phyloP scores from a whole-genome alignment of 37 sponge, comb jelly and placozoan species.

The Agelas oroides region DNA sequence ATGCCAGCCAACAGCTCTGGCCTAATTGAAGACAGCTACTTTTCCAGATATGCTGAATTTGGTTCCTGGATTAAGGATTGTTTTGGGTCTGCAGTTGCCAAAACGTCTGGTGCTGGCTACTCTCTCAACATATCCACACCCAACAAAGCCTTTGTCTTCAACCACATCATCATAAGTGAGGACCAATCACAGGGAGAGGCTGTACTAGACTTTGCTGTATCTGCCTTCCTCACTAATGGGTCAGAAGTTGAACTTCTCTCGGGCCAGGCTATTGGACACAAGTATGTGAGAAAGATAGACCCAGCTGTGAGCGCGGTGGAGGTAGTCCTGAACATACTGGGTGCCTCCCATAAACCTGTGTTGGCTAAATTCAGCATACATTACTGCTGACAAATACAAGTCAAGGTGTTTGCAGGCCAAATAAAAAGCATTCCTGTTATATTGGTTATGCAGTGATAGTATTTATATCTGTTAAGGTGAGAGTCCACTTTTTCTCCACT shows the following conservation, averaged over 20 bases:
- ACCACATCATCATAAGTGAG: slow-evolving; percentile 19
- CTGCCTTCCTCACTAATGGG: not conserved
- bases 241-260: not conserved
- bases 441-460: too few relatives aligned
- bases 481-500: too few relatives aligned
- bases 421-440: too few relatives aligned
- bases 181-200: slow-evolving; percentile 49
- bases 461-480: too few relatives aligned
- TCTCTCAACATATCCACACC: not conserved
- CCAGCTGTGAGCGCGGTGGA: not conserved
- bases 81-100: slow-evolving; percentile 16
- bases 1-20: slow-evolving; percentile 38
- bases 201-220: slow-evolving; percentile 26
- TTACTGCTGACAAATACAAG: too few relatives aligned
- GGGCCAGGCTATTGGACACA: slow-evolving; percentile 46
- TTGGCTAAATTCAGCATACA: not conserved
- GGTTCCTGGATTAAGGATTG: slow-evolving; percentile 31
- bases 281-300: not conserved
- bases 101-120: slow-evolving; percentile 14
- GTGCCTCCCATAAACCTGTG: not conserved
- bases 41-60: slow-evolving; percentile 21
- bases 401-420: too few relatives aligned
- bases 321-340: not conserved
- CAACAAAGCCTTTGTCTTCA: not conserved
- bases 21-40: slow-evolving; percentile 10